Conservation (phyloP, 2,888 invertebrate species). For the Neuroscelio doddi region DNA sequence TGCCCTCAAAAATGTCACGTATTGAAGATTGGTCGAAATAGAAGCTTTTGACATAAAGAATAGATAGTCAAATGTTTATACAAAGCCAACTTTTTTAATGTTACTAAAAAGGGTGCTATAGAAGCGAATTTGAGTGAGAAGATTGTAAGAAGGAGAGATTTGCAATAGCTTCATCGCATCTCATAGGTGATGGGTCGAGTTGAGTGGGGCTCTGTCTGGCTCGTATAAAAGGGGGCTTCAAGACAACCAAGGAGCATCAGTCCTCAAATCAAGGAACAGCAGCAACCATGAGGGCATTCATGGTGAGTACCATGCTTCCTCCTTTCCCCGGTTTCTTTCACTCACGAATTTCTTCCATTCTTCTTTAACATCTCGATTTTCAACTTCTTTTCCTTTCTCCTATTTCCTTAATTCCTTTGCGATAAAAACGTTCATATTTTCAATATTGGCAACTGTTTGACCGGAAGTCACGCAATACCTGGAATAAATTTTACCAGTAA, state of each 20-base stretch:
- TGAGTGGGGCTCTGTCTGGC: conserved; percentile 61
- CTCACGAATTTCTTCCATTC: conserved; percentile 14
- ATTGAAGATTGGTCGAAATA: background rate
- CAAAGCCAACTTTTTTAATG: background rate
- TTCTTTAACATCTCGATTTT: too few species aligned
- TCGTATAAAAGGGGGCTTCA: conserved; percentile 69
- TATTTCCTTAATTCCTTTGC: conserved; percentile 13
- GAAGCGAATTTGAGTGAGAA: conserved; percentile 48
- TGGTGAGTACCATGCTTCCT: conserved; percentile 66
- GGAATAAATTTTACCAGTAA: too few species aligned
- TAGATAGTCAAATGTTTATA: background rate
- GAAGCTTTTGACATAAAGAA: background rate
- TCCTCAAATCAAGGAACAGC: conserved; percentile 70
- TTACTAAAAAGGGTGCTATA: conserved; percentile 16
- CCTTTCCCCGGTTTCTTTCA: conserved; percentile 45
- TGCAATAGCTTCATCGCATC: conserved; percentile 66
- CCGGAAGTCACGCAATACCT: background rate
- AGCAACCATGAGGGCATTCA: conserved; percentile 72
- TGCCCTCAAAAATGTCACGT: background rate
- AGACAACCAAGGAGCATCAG: conserved; percentile 70
- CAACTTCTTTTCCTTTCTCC: conserved; percentile 12
- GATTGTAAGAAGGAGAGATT: conserved; percentile 54
- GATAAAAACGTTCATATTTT: background rate
- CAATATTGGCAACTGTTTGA: background rate
- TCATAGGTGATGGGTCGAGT: conserved; percentile 70